Evolutionary conservation across 2,113 vertebrate species (phyloP).

Genomic region (Psittacula cyanocephala): DNA sequence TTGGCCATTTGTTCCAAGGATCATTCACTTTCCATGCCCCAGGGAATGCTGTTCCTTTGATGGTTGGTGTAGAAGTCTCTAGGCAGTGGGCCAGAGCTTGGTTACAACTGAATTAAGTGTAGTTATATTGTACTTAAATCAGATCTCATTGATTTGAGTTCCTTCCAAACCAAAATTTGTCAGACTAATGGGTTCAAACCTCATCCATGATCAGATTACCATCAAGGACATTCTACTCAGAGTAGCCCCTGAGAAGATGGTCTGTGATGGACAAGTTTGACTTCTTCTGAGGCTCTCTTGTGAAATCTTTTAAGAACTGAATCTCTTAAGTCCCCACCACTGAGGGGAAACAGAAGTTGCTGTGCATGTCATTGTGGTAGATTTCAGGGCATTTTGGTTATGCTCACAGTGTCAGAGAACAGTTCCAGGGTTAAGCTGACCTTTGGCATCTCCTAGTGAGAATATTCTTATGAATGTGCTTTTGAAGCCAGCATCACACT

Average conservation of each 20-base stretch:
- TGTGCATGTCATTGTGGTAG: neutral
- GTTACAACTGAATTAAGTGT: neutral
- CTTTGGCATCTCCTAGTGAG: neutral
- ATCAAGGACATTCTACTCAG: neutral
- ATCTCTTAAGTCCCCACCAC: neutral
- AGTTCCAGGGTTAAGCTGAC: neutral
- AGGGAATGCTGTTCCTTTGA: neutral
- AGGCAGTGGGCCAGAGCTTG: neutral
- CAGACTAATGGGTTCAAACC: neutral
- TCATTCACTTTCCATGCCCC: neutral
- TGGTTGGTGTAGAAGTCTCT: neutral
- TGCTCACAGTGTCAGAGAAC: neutral
- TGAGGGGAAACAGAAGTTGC: neutral
- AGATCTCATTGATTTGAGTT: neutral
- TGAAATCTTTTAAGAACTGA: neutral
- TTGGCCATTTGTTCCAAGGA: neutral
- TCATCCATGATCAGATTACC: neutral
- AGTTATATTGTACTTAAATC: neutral
- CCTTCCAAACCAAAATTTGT: neutral
- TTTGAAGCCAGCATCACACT: neutral
- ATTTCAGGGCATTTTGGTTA: neutral
- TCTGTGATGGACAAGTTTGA: neutral
- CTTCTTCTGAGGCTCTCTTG: neutral
- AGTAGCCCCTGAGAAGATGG: neutral
- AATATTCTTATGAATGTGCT: neutral